Percentiles rank a stretch among this genome's conserved stretches.
Conservation (phyloP, 2,888 invertebrate species). For the Meganola albula region DNA sequence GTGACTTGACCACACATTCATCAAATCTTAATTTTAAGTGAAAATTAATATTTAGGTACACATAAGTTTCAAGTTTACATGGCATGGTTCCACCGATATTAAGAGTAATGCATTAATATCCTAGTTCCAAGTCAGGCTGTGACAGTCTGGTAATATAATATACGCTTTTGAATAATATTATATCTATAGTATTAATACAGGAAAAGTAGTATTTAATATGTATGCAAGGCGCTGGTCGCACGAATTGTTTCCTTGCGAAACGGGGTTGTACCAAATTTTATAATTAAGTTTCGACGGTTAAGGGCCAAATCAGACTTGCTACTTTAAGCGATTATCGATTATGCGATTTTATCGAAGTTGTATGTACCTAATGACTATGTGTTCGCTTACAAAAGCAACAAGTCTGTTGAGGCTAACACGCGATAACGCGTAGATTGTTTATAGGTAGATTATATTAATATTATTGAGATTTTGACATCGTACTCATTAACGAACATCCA, state of each 20-base stretch:
- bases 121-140: constrained; percentile 45
- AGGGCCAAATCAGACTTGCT: too few relatives aligned
- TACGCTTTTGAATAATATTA: constrained; percentile 18
- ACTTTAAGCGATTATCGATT: too few relatives aligned
- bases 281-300: constrained; percentile 15
- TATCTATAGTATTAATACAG: constrained; percentile 23
- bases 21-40: too few relatives aligned
- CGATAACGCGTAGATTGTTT: too few relatives aligned
- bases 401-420: too few relatives aligned
- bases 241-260: constrained; percentile 37
- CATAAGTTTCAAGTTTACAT: constrained; percentile 28
- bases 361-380: too few relatives aligned
- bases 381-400: too few relatives aligned
- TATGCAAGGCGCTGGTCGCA: constrained; percentile 55
- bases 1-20: too few relatives aligned
- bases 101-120: constrained; percentile 31
- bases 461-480: constrained; percentile 15
- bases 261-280: constrained; percentile 27
- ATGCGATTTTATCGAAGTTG: too few relatives aligned
- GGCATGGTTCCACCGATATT: constrained; percentile 25
- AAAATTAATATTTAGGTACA: too few relatives aligned
- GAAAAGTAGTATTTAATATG: constrained; percentile 15
- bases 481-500: too few relatives aligned
- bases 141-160: constrained; percentile 40
- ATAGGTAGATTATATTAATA: too few relatives aligned